Evolutionary conservation across 2,797 vertebrate species (phyloP).

Genomic region (Gymnopithys bicolor): DNA sequence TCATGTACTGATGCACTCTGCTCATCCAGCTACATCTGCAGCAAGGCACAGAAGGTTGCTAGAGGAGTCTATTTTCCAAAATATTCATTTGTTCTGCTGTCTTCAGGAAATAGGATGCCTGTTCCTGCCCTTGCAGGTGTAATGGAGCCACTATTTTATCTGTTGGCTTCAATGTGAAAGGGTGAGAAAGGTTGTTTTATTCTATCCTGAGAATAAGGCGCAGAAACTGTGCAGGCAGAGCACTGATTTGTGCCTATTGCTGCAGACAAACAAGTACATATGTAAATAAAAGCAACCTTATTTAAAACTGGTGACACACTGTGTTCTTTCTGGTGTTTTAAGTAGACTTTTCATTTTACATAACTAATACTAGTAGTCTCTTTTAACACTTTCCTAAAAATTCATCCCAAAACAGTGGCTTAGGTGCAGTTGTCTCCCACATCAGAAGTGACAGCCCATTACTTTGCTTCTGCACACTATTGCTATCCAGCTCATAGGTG

Average conservation of each 20-base stretch:
- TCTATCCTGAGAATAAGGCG: neutral
- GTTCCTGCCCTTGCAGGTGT: neutral
- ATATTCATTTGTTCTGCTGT: slow-evolving; percentile 26
- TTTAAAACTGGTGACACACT: neutral
- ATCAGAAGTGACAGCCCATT: neutral
- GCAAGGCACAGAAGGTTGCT: neutral
- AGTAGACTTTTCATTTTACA: neutral
- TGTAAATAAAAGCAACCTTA: neutral
- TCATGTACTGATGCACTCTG: neutral
- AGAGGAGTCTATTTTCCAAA: neutral
- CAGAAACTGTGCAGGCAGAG: neutral
- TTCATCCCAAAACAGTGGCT: neutral
- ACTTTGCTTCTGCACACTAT: neutral
- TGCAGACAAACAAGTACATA: neutral
- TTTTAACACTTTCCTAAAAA: neutral
- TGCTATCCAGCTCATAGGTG: neutral
- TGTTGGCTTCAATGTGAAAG: neutral
- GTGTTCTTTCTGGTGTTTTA: neutral
- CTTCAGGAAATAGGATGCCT: slow-evolving; percentile 9
- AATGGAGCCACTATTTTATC: slow-evolving; percentile 25
- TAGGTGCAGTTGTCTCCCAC: neutral
- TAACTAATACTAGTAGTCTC: neutral
- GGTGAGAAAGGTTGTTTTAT: neutral
- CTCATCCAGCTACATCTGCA: neutral
- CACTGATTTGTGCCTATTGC: neutral